phyloP scores from a whole-genome alignment of 2,113 vertebrate genomes.

The Mesocricetus auratus region DNA sequence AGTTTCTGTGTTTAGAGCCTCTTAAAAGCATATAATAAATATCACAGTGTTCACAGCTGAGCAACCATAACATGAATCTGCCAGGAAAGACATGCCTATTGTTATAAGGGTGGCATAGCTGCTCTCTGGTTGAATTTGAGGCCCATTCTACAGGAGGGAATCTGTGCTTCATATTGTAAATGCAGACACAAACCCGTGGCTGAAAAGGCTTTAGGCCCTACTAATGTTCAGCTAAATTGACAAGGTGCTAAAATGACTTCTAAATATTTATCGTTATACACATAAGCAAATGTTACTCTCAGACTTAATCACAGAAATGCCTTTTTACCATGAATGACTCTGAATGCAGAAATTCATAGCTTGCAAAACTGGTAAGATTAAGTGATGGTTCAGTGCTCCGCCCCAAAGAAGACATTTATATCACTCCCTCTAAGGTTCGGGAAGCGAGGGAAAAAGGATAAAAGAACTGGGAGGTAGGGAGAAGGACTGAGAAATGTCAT shows the following conservation, averaged over 20 bases:
- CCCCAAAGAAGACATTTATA: background rate
- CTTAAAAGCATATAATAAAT: background rate
- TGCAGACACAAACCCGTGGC: background rate
- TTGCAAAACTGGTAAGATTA: background rate
- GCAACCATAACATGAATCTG: background rate
- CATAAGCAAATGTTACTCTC: background rate
- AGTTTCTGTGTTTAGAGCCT: slow-evolving; percentile 19
- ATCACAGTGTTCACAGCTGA: background rate
- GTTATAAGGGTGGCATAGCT: background rate
- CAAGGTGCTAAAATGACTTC: background rate
- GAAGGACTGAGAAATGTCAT: background rate
- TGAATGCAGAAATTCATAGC: background rate
- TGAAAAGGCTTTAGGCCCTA: background rate
- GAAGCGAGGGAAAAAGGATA: background rate
- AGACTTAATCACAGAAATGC: background rate
- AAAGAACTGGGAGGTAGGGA: background rate
- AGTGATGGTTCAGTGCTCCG: background rate
- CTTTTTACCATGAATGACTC: background rate
- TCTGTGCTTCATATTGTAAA: background rate
- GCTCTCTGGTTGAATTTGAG: background rate
- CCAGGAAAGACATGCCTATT: no score
- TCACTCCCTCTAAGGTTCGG: background rate
- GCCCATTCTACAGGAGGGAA: background rate
- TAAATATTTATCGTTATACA: background rate
- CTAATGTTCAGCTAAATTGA: background rate